Evolutionary conservation across 2,113 vertebrate genomes (phyloP), one percentile per base, ranked within the genome.

Genomic region (Orycteropus afer): DNA sequence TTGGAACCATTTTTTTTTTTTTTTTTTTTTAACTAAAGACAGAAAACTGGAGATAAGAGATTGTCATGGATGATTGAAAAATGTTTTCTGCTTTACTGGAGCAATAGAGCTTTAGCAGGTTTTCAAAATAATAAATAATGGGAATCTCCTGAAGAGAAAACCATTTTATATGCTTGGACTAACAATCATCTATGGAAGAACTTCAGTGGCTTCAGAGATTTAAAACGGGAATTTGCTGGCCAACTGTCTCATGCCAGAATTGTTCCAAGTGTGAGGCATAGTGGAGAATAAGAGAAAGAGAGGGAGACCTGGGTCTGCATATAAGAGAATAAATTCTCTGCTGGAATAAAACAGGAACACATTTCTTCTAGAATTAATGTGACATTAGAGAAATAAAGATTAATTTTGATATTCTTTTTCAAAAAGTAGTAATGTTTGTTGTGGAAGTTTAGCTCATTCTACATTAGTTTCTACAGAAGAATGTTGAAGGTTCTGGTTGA

Each of bases 61-160:
- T 88, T 95, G 61, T 53, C 40, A 93, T 5, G 25, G 88, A 67
- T 92, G 95, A 63, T 5, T 90, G 78, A 82, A 73, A 96, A 92
- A 92, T 61, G 34, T 74, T 96, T 96, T 96, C 78, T 96, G 71
- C 85, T 95, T 88, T 94, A 88, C n/a, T 95, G 85, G 34, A 95
- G 82, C 78, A 86, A 57, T 77, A 32, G 55, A 37, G 40, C 83
- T 89, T 91, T 90, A 95, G 65, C 13, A 55, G 40, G 37, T 90
- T 93, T 95, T 92, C 40, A 93, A 97, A 79, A 92, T 86, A 86
- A 85, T 81, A 93, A 91, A 95, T 92, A 95, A 93, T 77, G 25
- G n/a, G 77, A 69, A 84, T 89, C 29, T 86, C 63, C 25, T 82
- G 59, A 93, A 83, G 4, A 79, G 80, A 29, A 81, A 93, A 91